Evolutionary conservation across 2,113 vertebrate genomes (phyloP), one percentile per base, ranked within the genome.

Genomic region (Oophaga pumilio): DNA sequence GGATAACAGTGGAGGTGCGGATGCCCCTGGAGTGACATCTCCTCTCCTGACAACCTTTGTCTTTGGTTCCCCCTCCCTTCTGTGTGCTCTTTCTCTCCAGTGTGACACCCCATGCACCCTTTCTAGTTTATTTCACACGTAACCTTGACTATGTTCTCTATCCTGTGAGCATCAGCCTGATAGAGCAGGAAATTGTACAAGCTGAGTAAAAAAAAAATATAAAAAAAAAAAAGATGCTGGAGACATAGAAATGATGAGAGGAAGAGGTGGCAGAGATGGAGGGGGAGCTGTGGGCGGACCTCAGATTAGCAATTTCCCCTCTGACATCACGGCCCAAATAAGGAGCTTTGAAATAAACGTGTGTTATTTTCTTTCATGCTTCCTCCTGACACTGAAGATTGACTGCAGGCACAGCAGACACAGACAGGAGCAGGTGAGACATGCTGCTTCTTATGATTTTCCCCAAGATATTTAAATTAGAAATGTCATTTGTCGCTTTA

Each of bases 301-400:
- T 76, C 92, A 86, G 80, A 94, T 91, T 94, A 93, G 92, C 94
- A 94, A 95, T 96, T 96, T 95, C 93, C 93, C 93, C 87, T 95
- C 93, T 97, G 91, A 97, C 95, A 96, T 96, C 96, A 96, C 94
- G 96, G 95, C 95, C 96, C 95, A 96, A 96, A 97, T 96, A 96
- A 96, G 96, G 95, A 96, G 94, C 93, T 95, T 93, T 93, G 92
- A 93, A 96, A 93, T 91, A 87, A 89, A 89, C 89, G 90, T 91
- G 90, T 92, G 87, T 91, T 89, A 80, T 78, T 90, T 91, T 92
- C 87, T 87, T 89, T 90, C 86, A 86, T 90, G 89, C 90, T 87
- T 84, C 26, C 68, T 92, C 89, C 88, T 89, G 88, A 89, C 88
- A 90, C 85, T 84, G 88, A 91, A 89, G 85, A 89, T 90, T 88